These are phyloP conservation scores for Etheostoma cragini DNA, from an alignment of 2,113 vertebrate genomes.

Conservation along the genomic window DNA sequence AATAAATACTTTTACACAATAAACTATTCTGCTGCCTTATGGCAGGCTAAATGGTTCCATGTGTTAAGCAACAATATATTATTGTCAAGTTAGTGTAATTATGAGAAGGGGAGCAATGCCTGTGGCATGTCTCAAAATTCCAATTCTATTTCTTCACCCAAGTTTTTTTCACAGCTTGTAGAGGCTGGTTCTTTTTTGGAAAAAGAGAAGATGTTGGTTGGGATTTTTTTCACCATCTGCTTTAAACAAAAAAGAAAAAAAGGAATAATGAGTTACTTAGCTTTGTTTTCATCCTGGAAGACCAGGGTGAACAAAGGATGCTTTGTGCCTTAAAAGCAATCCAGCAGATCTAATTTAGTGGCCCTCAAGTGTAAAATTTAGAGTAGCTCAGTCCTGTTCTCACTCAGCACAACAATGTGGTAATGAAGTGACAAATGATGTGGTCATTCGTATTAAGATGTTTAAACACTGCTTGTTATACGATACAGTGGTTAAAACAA, in stretches of 20 bases:
- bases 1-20: neutral
- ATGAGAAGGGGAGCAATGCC: neutral
- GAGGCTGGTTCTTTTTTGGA: neutral
- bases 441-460: neutral
- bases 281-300: neutral
- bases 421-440: neutral
- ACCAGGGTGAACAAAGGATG: too few relatives aligned
- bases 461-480: neutral
- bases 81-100: neutral
- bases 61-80: neutral
- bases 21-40: neutral
- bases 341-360: neutral
- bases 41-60: neutral
- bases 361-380: neutral
- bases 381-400: neutral
- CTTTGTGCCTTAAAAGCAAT: neutral
- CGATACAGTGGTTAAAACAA: neutral
- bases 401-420: neutral
- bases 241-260: neutral
- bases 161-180: neutral
- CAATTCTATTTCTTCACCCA: neutral
- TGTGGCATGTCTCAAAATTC: neutral
- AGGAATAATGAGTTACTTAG: neutral
- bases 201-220: neutral
- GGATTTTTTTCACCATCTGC: neutral